Base-by-base conservation (phyloP, 2,113 vertebrate genomes). In the Alaudala cheleensis region DNA sequence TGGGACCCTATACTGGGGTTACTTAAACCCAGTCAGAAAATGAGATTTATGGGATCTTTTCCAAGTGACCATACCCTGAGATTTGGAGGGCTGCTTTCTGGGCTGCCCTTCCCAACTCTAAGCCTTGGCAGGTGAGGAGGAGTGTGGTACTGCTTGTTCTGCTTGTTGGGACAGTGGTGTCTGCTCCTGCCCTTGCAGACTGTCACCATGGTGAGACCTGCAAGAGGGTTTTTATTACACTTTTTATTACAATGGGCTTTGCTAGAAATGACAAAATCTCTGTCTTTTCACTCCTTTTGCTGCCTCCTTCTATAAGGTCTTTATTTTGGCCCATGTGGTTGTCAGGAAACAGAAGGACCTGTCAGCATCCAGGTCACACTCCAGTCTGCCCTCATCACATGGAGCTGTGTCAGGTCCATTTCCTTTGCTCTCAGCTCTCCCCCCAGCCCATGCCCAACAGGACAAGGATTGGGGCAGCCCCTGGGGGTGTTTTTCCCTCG, bases 361-460 rank as follows among this genome's bases (percentile, higher is more conserved):
- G 26, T 58, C 28, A 15, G 37, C 29, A 34, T 24, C 50, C 62
- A 11, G 26, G 40, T 44, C 24, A 29, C 0, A 1, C n/a, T 70
- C 9, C 37, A 31, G 45, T 39, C 76, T 49, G 33, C 14, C 39
- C 42, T 58, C 22, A 14, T 69, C 4, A 1, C 42, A n/a, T 51
- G 0, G 0, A n/a, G 56, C 70, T 79, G 21, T 2, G 1, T 40
- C 15, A 1, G 0, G 2, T 67, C 53, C 71, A 23, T 66, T 62
- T 54, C 50, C 50, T 49, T 31, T 88, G 26, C 80, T 79, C 42
- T 77, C 72, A 56, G 34, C 71, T 31, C 24, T 88, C 25, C 17
- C n/a, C 1, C 58, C 34, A 25, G 34, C 11, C 23, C 10, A 3
- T 2, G 2, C 15, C 44, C 5, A 3, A 4, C 2, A 0, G 50